Base-by-base conservation (phyloP, 2,797 vertebrate species). In the Trematomus bernacchii region DNA sequence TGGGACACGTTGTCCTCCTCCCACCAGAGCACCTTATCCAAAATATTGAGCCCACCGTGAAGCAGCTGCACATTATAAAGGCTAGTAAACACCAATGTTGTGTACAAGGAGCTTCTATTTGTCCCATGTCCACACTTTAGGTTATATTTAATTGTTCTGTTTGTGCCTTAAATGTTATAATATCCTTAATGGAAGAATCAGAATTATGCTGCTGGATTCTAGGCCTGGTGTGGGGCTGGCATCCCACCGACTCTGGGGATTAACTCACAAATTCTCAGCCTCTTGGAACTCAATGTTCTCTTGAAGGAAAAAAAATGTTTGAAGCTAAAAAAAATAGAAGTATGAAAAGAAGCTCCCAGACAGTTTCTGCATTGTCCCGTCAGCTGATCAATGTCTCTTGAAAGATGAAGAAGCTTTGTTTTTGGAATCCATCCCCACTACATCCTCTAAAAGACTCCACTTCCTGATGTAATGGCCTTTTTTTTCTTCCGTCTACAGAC, bases 371-470 rank as follows among this genome's bases (percentile, higher is more conserved):
- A 73, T 62, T 77, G 71, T 71, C 77, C 74, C 81, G 70, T 87
- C 82, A 57, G 82, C 72, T 86, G 64, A 88, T 88, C 85, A 84
- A 84, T 84, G 79, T 76, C 75, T 86, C 80, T 87, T 67, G 67
- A 84, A 90, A 89, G 84, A 85, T 2, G 13, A 12, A 65, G 67
- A 43, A 19, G 44, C 40, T 83, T 54, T 74, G n/a, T 80, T 71
- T 13, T 13, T 16, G 40, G 66, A 46, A 61, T 78, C 53, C 71
- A 30, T 77, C 70, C 70, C 14, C 33, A 53, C 23, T 14, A 6
- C 58, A 43, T 3, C 19, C 27, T 68, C 46, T 54, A 37, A 71
- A 52, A 43, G 2, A 3, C n/a, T 15, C 18, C 40, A 66, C 65
- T 63, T 69, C 52, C 60, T 57, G 10, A 55, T 50, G 11, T 30